Conservation (phyloP, 2,888 invertebrate genomes). For the Xestia c-nigrum region DNA sequence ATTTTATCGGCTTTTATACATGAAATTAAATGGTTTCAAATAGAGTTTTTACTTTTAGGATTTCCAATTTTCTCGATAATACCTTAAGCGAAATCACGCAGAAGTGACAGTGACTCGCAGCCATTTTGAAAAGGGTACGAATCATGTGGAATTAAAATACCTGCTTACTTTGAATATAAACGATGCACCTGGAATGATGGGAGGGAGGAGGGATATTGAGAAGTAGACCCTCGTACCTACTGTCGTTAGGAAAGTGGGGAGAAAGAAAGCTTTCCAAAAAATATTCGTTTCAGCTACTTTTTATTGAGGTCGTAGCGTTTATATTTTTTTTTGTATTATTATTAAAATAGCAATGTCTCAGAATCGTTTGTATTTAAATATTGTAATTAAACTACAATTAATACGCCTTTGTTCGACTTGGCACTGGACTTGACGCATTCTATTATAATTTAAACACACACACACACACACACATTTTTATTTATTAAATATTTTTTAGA, state of each 20-base stretch:
- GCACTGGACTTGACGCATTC: background rate
- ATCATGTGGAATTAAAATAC: constrained; percentile 69
- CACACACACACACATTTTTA: too few species aligned
- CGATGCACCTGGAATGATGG: constrained; percentile 55
- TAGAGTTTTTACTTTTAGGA: constrained; percentile 50
- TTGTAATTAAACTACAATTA: background rate
- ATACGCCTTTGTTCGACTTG: background rate
- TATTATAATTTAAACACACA: too few species aligned
- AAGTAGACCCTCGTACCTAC: background rate
- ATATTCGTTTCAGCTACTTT: background rate
- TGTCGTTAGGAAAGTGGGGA: background rate
- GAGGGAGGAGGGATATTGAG: constrained; percentile 33
- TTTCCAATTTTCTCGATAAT: constrained; percentile 64
- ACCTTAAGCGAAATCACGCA: constrained; percentile 64
- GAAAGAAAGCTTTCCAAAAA: background rate
- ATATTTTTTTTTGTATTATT: too few species aligned
- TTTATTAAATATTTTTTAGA: background rate
- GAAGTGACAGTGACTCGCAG: constrained; percentile 66
- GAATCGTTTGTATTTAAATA: background rate
- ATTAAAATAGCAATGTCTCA: too few species aligned
- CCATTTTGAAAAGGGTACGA: constrained; percentile 72
- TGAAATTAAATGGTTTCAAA: constrained; percentile 52
- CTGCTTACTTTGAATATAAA: constrained; percentile 69
- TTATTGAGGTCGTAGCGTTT: too few species aligned
- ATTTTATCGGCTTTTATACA: constrained; percentile 31